Evolutionary conservation across 1,140 invertebrate genomes (phyloP).

Genomic region (Mylabris phalerata): DNA sequence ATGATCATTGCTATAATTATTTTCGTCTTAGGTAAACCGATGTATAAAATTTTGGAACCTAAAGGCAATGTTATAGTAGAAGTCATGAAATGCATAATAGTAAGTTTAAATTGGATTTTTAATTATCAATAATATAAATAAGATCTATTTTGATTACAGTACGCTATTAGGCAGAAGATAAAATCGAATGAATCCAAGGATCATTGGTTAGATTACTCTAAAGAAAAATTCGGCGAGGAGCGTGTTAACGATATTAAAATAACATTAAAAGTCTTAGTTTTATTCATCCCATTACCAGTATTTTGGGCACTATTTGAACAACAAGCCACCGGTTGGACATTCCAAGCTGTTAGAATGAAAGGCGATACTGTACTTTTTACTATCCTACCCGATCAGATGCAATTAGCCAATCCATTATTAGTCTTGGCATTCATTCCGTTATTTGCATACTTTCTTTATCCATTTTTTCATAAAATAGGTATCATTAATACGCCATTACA

Average conservation of each 20-base stretch:
- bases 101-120: conserved; percentile 49
- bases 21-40: conserved; percentile 67
- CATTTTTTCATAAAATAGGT: conserved; percentile 46
- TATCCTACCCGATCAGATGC: conserved; percentile 86
- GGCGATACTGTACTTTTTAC: conserved; percentile 63
- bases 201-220: conserved; percentile 79
- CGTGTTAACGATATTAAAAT: conserved; percentile 72
- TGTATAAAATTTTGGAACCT: conserved; percentile 73
- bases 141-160: conserved; percentile 31
- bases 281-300: conserved; percentile 78
- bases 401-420: conserved; percentile 75
- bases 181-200: conserved; percentile 48
- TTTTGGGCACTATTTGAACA: conserved; percentile 89
- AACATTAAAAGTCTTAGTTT: conserved; percentile 60
- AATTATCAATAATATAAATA: no score
- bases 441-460: conserved; percentile 68
- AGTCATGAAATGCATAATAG: conserved; percentile 69
- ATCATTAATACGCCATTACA: conserved; percentile 63
- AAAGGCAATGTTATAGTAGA: conserved; percentile 75
- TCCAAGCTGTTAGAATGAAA: conserved; percentile 12
- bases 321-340: conserved; percentile 71
- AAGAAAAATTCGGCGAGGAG: conserved; percentile 59
- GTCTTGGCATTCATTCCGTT: conserved; percentile 83
- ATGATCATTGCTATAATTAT: conserved; percentile 79
- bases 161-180: conserved; percentile 40